Conservation (phyloP, 2,888 invertebrate genomes). For the Malthinus seriepunctatus region DNA sequence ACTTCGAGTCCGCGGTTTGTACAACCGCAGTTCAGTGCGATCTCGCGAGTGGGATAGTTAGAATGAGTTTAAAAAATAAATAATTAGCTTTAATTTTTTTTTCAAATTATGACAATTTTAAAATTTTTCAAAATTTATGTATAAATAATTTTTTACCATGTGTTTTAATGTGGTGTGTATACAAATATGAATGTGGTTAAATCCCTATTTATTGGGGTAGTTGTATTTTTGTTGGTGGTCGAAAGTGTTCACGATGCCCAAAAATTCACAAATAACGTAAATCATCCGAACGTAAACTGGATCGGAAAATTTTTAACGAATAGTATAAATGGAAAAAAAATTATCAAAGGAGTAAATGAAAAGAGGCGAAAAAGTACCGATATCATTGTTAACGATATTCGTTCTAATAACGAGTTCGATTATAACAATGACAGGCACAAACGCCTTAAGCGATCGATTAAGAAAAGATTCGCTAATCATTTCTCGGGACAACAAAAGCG, state of each 20-base stretch:
- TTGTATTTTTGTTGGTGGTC: conserved; percentile 18
- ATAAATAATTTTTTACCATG: conserved; percentile 9
- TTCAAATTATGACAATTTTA: neutral
- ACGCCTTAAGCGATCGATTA: conserved; percentile 23
- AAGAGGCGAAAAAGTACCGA: neutral
- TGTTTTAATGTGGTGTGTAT: conserved; percentile 13
- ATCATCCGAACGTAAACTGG: conserved; percentile 6
- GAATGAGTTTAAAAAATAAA: conserved; percentile 11
- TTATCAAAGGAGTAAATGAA: too few relatives aligned
- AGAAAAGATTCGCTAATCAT: conserved; percentile 16
- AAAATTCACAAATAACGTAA: conserved; percentile 13
- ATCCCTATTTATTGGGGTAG: conserved; percentile 19
- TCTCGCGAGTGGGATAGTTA: conserved; percentile 25
- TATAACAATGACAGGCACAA: conserved; percentile 14
- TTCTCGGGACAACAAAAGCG: conserved; percentile 6
- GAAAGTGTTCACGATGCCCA: conserved; percentile 15
- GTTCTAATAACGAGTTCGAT: conserved; percentile 10
- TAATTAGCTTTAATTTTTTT: neutral
- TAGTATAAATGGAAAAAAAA: neutral
- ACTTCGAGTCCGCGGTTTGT: conserved; percentile 22
- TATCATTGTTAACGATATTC: conserved; percentile 13
- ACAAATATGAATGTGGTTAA: conserved; percentile 21
- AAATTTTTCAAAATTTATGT: neutral
- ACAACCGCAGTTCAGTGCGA: conserved; percentile 28
- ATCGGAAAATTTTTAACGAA: neutral